phyloP scores from a whole-genome alignment of 1,140 invertebrate genomes.

The Macrocentrus cingulum region DNA sequence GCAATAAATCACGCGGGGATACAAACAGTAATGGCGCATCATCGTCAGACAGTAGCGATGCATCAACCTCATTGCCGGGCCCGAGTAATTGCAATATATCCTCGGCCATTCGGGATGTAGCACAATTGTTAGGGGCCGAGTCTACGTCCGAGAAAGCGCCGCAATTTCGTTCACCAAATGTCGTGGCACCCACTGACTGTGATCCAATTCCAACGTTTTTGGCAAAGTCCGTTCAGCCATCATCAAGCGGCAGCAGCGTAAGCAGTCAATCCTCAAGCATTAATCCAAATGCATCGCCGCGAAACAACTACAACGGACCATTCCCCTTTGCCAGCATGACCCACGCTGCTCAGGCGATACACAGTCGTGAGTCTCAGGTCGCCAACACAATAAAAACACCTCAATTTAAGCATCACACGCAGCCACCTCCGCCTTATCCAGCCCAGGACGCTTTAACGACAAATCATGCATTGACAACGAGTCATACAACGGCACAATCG shows the following conservation, averaged over 20 bases:
- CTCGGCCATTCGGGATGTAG: constrained; percentile 51
- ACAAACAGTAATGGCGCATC: constrained; percentile 36
- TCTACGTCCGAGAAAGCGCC: constrained; percentile 50
- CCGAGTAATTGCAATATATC: constrained; percentile 54
- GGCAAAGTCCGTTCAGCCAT: constrained; percentile 46
- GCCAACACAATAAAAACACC: constrained; percentile 49
- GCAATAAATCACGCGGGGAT: constrained; percentile 49
- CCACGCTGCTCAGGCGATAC: constrained; percentile 71
- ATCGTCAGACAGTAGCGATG: constrained; percentile 38
- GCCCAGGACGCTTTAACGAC: constrained; percentile 46
- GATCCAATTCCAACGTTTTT: constrained; percentile 61
- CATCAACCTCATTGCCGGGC: constrained; percentile 49
- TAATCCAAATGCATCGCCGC: constrained; percentile 44
- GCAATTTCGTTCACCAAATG: constrained; percentile 79
- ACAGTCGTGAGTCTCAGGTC: constrained; percentile 53
- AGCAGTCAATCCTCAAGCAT: constrained; percentile 36
- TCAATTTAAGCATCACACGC: constrained; percentile 55
- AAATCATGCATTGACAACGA: constrained; percentile 37
- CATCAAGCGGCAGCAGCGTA: constrained; percentile 37
- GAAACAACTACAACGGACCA: constrained; percentile 63
- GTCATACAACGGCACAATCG: constrained; percentile 43
- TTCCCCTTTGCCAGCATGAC: constrained; percentile 91
- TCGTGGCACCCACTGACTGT: constrained; percentile 78
- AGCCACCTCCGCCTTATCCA: constrained; percentile 57
- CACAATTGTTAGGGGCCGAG: constrained; percentile 55